Base-by-base conservation (phyloP, 2,113 vertebrate species). In the Clarias magur region DNA sequence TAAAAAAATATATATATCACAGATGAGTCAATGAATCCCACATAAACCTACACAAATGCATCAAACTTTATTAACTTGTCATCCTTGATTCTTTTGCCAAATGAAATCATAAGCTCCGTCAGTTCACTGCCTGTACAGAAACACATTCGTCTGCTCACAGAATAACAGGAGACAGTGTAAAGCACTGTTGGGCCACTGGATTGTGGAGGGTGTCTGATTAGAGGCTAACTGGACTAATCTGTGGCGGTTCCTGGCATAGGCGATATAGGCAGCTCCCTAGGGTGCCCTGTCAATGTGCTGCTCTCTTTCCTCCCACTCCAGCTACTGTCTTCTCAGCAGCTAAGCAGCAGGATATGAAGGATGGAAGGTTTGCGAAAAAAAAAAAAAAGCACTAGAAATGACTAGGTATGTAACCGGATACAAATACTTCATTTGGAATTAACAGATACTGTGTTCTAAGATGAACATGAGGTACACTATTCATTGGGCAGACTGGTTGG, bases 21-120 rank as follows among this genome's bases (percentile, higher is more conserved):
- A 87, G 68, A 82, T 84, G 86, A 87, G 27, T 88, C 78, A 57
- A 82, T 56, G 79, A 87, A 82, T 70, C 86, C 86, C 68, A 89
- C 83, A 79, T 80, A 82, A 87, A 82, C 57, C 80, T 83, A 84
- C 75, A 82, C 76, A 85, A 84, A 86, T 87, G 88, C 57, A 78
- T 87, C 68, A 82, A 73, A 85, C 38, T 68, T 53, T 88, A 72
- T 89, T 82, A 85, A 88, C 38, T 65, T 83, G 79, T 88, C 70
- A 83, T 73, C 83, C 86, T 86, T 88, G 83, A 89, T 88, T 88
- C 56, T 84, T 75, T 80, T 63, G 53, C 65, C 70, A 88, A 88
- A 85, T 88, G 53, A 87, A 89, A 86, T 89, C 75, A 86, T 70
- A 63, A 87, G 85, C 89, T 83, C 89, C 83, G 38, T 72, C 86